These are phyloP conservation scores for Chrysogorgia sp. DNA, from an alignment of 92 coral and sea anemone genomes.

Conservation along the genomic window DNA sequence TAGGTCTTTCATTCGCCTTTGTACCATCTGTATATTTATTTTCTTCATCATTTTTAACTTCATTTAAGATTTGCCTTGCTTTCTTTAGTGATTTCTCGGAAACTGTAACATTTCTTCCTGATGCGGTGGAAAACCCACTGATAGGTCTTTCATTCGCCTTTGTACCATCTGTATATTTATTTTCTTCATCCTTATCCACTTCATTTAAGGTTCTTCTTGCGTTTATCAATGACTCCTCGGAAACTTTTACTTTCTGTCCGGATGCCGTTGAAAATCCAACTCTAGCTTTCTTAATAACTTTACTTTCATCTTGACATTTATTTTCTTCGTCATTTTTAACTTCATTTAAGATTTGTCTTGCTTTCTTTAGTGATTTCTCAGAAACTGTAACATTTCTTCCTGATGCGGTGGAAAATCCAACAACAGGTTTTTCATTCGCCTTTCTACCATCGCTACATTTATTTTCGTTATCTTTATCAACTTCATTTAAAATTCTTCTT, in stretches of 20 bases:
- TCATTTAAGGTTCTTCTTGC: conserved; percentile 24
- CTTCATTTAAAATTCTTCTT: not conserved
- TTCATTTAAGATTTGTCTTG: not conserved
- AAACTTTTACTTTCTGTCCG: conserved; percentile 60
- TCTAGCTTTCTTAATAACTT: too few relatives aligned
- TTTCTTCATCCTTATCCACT: not conserved
- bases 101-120: conserved; percentile 38
- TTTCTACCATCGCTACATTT: not conserved
- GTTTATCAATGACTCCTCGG: conserved; percentile 65
- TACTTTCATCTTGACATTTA: not conserved
- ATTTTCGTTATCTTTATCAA: conserved; percentile 3
- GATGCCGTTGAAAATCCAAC: conserved; percentile 74
- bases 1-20: not conserved
- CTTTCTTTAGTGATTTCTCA: conserved; percentile 51
- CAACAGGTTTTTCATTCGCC: not conserved
- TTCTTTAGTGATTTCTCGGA: conserved; percentile 53
- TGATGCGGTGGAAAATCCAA: conserved; percentile 46
- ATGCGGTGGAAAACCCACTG: conserved; percentile 31
- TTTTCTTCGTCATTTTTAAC: not conserved
- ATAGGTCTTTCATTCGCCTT: not conserved
- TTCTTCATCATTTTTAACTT: not conserved
- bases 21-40: not conserved
- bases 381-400: conserved; percentile 59
- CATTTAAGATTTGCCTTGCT: conserved; percentile 36
- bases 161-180: not conserved